These are phyloP conservation scores for Argyresthia goedartella DNA, from an alignment of 2,888 invertebrate species.

Conservation along the genomic window DNA sequence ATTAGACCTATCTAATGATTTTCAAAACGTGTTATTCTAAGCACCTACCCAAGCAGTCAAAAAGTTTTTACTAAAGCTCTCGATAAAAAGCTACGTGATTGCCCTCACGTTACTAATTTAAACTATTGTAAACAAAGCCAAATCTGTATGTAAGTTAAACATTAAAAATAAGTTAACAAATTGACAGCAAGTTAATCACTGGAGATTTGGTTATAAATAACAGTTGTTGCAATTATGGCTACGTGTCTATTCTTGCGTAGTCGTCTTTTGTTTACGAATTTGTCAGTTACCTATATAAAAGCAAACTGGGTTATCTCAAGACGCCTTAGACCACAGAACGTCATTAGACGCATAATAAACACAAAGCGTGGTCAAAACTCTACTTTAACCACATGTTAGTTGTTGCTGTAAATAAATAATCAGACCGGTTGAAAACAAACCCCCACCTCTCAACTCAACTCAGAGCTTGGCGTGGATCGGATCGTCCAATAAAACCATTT, in stretches of 20 bases:
- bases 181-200: not conserved
- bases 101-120: not conserved
- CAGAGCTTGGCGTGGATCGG: constrained; percentile 10
- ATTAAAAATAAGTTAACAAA: constrained; percentile 1
- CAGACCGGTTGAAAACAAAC: constrained; percentile 29
- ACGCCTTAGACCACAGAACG: no score
- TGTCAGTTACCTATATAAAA: not conserved
- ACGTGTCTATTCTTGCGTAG: constrained; percentile 35
- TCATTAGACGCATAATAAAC: not conserved
- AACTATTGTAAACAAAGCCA: not conserved
- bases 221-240: constrained; percentile 14
- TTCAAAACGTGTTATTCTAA: no score
- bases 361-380: not conserved
- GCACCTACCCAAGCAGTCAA: no score
- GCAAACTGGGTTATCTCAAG: not conserved
- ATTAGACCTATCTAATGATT: no score
- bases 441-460: constrained; percentile 23
- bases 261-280: not conserved
- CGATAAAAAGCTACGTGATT: not conserved
- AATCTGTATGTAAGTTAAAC: not conserved
- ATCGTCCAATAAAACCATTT: constrained; percentile 40
- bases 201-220: not conserved
- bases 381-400: not conserved
- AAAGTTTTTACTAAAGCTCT: no score
- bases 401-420: not conserved